phyloP scores from a whole-genome alignment of 2,113 vertebrate genomes.

The Phaethornis superciliosus region DNA sequence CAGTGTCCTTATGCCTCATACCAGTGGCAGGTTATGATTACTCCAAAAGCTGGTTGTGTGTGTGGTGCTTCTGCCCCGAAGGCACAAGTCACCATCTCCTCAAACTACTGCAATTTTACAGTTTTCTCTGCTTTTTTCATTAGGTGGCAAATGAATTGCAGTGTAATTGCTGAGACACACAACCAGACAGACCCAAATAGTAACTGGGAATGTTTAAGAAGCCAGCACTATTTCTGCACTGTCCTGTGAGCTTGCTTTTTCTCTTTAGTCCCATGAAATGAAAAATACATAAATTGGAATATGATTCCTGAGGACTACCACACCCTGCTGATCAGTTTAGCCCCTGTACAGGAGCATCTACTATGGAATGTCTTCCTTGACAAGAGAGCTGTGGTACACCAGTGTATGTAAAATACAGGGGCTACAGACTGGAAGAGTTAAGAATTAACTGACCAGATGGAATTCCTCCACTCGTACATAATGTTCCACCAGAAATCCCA shows the following conservation, averaged over 20 bases:
- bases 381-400: accelerated
- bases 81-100: neutral
- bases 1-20: neutral
- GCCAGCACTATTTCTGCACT: neutral
- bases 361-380: accelerated
- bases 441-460: slow-evolving; percentile 75
- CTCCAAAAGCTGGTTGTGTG: neutral
- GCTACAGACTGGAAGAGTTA: neutral
- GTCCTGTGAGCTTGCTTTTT: neutral
- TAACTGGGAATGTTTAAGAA: neutral
- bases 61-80: neutral
- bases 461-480: slow-evolving; percentile 81
- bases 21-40: neutral
- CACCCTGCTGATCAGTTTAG: neutral
- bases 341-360: neutral
- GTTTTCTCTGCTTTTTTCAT: neutral
- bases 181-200: no score
- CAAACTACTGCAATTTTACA: neutral
- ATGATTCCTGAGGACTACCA: neutral
- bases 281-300: neutral
- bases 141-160: neutral
- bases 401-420: accelerated
- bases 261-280: neutral
- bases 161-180: neutral
- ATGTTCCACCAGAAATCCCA: slow-evolving; percentile 87